phyloP scores from a whole-genome alignment of 1,140 invertebrate species.

The Nephotettix cincticeps region DNA sequence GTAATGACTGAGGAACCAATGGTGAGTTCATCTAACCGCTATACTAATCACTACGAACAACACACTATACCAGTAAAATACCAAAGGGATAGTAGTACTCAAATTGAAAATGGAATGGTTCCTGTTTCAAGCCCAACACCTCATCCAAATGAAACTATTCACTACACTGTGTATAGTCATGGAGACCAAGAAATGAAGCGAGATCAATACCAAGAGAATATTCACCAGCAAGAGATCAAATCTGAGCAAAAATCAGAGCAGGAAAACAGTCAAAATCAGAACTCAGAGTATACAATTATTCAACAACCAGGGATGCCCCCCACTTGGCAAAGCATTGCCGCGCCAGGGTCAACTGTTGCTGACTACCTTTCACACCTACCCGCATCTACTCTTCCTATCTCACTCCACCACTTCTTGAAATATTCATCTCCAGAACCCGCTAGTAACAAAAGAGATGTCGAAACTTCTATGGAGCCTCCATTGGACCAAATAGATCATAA shows the following conservation, averaged over 20 bases:
- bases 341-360: constrained; percentile 74
- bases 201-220: background rate
- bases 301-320: constrained; percentile 40
- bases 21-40: constrained; percentile 29
- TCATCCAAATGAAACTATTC: background rate
- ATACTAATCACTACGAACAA: constrained; percentile 33
- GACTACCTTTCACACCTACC: constrained; percentile 80
- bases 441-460: constrained; percentile 64
- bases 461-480: constrained; percentile 17
- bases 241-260: constrained; percentile 33
- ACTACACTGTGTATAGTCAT: constrained; percentile 13
- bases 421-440: constrained; percentile 72
- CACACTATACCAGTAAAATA: constrained; percentile 35
- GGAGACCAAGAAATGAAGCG: constrained; percentile 26
- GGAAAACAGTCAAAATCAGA: background rate
- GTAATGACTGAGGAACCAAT: constrained; percentile 30
- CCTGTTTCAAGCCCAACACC: constrained; percentile 19
- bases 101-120: constrained; percentile 34
- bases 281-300: constrained; percentile 28
- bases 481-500: constrained; percentile 37
- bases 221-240: constrained; percentile 29
- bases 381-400: constrained; percentile 71
- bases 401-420: constrained; percentile 80
- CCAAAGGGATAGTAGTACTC: constrained; percentile 38
- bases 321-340: constrained; percentile 72